Evolutionary conservation across 2,797 vertebrate species (phyloP), one percentile per base, ranked within the genome.

Genomic region (Oryzias sinensis): DNA sequence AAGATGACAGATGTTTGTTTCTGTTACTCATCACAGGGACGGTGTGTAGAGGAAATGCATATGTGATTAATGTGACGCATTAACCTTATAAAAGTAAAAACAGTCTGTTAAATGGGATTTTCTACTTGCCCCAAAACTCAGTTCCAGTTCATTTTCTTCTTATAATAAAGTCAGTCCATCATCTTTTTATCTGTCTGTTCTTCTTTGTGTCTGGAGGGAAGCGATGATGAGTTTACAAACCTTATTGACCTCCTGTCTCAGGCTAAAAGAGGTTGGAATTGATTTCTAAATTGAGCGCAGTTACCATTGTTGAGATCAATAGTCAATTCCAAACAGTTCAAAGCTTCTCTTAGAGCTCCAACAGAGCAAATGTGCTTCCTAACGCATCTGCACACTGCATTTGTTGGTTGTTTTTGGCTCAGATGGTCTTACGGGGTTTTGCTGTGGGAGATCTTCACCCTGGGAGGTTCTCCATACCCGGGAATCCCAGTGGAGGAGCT

Each of bases 371-470:
- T 15, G n/a, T 18, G 43, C 43, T 45, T 18, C 7, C 14, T 22
- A 5, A 9, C 3, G 53, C 49, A 60, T 44, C 59, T 55, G 53
- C 76, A 56, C 58, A 49, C 41, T 7, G 3, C 57, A 4, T 45
- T 1, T 17, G 0, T 66, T 14, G 62, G 41, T 43, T 44, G 48
- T 27, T 61, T 50, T 62, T 56, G 68, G 33, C 62, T 55, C 90
- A 99, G 97, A 84, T 99, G 97, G 97, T 99, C 97, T 22, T 99
- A 96, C 0, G 97, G 97, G 50, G 97, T 99, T 64, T 85, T 99
- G 80, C 79, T 99, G 61, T 99, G 97, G 97, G 97, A 99, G 93
- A 99, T 96, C 90, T 99, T 99, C 87, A 99, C 97, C 0, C 89
- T 99, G 80, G 97, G 97, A 4, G 97, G 97, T 14, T 99, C 97